Evolutionary conservation across 2,888 invertebrate species (phyloP).

Genomic region (Galeruca laticollis): DNA sequence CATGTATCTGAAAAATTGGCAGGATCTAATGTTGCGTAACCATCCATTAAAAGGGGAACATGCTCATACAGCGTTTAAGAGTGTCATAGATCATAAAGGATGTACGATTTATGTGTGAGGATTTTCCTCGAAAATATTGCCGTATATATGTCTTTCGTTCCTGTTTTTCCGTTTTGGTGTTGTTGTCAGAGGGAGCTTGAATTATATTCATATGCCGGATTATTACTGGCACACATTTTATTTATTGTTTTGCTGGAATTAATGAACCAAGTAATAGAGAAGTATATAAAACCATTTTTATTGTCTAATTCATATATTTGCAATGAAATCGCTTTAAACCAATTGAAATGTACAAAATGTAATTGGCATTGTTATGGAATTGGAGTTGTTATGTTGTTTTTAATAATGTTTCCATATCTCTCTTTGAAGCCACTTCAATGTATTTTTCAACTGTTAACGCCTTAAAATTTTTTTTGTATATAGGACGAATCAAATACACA

Average conservation of each 20-base stretch:
- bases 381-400: too few relatives aligned
- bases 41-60: conserved; percentile 25
- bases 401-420: too few relatives aligned
- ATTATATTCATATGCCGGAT: conserved; percentile 32
- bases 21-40: conserved; percentile 26
- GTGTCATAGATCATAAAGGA: conserved; percentile 32
- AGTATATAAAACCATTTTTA: not conserved
- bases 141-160: conserved; percentile 23
- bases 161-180: conserved; percentile 31
- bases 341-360: too few relatives aligned
- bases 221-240: conserved; percentile 25
- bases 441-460: too few relatives aligned
- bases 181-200: conserved; percentile 28
- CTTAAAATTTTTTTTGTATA: too few relatives aligned
- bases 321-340: too few relatives aligned
- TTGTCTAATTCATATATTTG: too few relatives aligned
- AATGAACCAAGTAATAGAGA: conserved; percentile 7
- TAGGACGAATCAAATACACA: too few relatives aligned
- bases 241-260: conserved; percentile 17
- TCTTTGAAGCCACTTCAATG: too few relatives aligned
- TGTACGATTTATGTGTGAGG: conserved; percentile 28
- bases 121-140: conserved; percentile 31
- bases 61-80: conserved; percentile 27
- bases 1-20: not conserved
- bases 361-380: too few relatives aligned